Evolutionary conservation across 2,113 vertebrate species (phyloP), one percentile per base, ranked within the genome.

Genomic region (Hiodon tergisus): DNA sequence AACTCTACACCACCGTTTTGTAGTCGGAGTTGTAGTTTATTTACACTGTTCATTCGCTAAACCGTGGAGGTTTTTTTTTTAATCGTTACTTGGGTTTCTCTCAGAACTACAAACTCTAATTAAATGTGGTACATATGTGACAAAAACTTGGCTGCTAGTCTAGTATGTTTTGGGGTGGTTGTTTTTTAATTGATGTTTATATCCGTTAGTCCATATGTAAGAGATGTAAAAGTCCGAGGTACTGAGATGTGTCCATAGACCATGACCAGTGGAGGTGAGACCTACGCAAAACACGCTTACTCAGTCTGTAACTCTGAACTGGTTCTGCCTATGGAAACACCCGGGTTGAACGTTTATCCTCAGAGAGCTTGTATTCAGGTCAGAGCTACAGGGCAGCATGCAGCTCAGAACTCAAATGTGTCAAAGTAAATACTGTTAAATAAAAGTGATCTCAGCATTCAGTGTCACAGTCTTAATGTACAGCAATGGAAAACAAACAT

Each of bases 381-480:
- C 90, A 88, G 91, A 90, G 93, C 86, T 88, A 85, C 78, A 74
- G 75, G 83, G 31, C 31, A 80, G 81, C 74, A 84, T 86, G 91
- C 88, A 87, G 90, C 91, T 93, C 89, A 87, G 86, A 90, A 89
- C 89, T 91, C 90, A 89, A 89, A 90, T 85, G 90, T 93, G 93
- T 95, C 93, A 89, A 89, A 94, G 89, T 86, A 85, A 88, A 89
- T 86, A 83, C 89, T 87, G 86, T 13, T 79, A 86, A 83, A 85
- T 87, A 60, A 76, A 89, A 87, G 83, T 94, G 92, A 93, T 90
- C 91, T 94, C 94, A 94, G 94, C 93, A 92, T 93, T 95, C 92
- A 95, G 94, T 92, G 89, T 94, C 95, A 92, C 95, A 96, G 96
- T 98, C 95, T 96, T 97, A 96, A 98, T 97, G 95, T 97, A 98